Evolutionary conservation across 2,113 vertebrate species (phyloP).

Genomic region (Petrocephalus microphthalmus): DNA sequence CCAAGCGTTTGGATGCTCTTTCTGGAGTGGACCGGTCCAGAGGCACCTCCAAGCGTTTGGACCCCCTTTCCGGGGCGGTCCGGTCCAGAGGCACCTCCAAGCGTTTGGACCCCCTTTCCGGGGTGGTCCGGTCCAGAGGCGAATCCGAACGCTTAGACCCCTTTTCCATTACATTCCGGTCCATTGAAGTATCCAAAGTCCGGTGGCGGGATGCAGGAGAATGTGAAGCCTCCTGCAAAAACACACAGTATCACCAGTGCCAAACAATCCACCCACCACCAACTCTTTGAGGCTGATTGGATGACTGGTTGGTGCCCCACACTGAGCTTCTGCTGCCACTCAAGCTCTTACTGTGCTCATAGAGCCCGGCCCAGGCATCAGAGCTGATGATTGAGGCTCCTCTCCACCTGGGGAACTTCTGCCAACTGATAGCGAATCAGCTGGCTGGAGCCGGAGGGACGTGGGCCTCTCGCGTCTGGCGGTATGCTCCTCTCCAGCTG

Average conservation of each 20-base stretch:
- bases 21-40: conserved; percentile 37
- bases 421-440: conserved; percentile 45
- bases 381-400: conserved; percentile 38
- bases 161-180: conserved; percentile 45
- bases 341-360: conserved; percentile 40
- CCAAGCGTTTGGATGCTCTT: conserved; percentile 40
- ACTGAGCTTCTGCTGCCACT: background rate
- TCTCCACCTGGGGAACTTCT: conserved; percentile 51
- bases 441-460: conserved; percentile 44
- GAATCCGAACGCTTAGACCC: conserved; percentile 57
- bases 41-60: conserved; percentile 46
- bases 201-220: conserved; percentile 48
- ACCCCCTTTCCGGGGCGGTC: conserved; percentile 47
- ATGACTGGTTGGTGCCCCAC: background rate
- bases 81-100: conserved; percentile 68
- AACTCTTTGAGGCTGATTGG: background rate
- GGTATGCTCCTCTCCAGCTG: conserved; percentile 41
- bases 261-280: conserved; percentile 3
- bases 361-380: conserved; percentile 35
- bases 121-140: conserved; percentile 72
- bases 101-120: conserved; percentile 48
- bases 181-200: conserved; percentile 53
- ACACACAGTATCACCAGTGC: background rate
- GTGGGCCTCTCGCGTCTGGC: conserved; percentile 44
- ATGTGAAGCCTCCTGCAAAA: conserved; percentile 56